Evolutionary conservation across 92 coral and sea anemone genomes (phyloP).

Genomic region (Porites lobata): DNA sequence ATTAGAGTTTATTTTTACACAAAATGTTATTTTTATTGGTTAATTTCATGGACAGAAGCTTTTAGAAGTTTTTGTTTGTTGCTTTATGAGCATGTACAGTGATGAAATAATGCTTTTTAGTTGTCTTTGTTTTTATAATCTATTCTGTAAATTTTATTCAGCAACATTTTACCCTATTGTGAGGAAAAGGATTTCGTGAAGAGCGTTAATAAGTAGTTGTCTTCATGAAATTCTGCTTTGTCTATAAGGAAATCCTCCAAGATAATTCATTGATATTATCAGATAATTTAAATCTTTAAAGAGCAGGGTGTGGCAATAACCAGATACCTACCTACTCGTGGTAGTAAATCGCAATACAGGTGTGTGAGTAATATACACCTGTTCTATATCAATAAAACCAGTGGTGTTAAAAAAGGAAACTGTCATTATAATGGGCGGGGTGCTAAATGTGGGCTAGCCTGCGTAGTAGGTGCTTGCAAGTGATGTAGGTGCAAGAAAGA

Average conservation of each 20-base stretch:
- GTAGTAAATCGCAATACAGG: constrained; percentile 34
- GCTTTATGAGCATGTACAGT: constrained; percentile 52
- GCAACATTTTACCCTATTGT: background rate
- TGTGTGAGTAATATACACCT: constrained; percentile 1
- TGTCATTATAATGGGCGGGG: no score
- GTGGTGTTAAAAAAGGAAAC: constrained; percentile 10
- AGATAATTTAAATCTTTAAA: constrained; percentile 39
- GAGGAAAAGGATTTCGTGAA: background rate
- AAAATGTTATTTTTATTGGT: constrained; percentile 56
- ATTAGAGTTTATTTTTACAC: constrained; percentile 59
- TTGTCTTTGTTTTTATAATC: constrained; percentile 13
- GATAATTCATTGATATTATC: constrained; percentile 42
- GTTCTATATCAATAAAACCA: constrained; percentile 24
- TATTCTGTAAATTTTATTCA: constrained; percentile 44
- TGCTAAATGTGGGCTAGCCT: no score
- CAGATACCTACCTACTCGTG: background rate
- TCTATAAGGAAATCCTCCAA: constrained; percentile 40
- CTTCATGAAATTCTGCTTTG: constrained; percentile 25
- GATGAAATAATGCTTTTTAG: constrained; percentile 43
- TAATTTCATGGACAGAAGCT: constrained; percentile 47
- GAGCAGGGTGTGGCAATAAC: constrained; percentile 34
- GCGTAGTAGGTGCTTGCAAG: no score
- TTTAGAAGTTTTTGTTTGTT: constrained; percentile 38
- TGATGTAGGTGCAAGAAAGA: no score
- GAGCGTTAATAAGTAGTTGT: constrained; percentile 26